Conservation (phyloP, 2,113 vertebrate species). For the Ammodytes dubius region DNA sequence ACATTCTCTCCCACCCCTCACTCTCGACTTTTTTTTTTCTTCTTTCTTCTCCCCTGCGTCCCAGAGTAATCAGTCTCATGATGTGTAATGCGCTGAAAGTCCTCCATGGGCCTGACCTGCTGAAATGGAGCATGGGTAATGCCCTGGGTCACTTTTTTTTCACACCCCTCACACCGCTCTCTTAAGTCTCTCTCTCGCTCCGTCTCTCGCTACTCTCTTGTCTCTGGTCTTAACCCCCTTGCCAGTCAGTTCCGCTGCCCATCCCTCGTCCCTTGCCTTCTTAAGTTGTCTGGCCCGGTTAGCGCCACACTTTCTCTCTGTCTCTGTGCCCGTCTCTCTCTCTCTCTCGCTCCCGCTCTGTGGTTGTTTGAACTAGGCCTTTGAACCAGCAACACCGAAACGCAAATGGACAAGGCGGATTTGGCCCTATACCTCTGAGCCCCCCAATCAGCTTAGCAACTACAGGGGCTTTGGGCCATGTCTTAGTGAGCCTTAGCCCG, state of each 20-base stretch:
- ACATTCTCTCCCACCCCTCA: constrained; percentile 52
- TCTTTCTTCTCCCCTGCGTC: constrained; percentile 70
- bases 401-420: constrained; percentile 82
- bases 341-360: constrained; percentile 26
- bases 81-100: constrained; percentile 81
- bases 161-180: constrained; percentile 60
- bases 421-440: constrained; percentile 78
- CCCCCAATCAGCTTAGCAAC: constrained; percentile 82
- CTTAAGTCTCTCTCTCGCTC: constrained; percentile 53
- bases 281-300: constrained; percentile 63
- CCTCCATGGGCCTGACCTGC: constrained; percentile 77
- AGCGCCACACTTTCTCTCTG: constrained; percentile 17
- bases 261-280: constrained; percentile 44
- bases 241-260: constrained; percentile 32
- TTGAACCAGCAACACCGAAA: constrained; percentile 81
- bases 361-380: constrained; percentile 82
- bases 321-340: constrained; percentile 44
- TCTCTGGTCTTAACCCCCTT: background rate
- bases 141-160: constrained; percentile 76
- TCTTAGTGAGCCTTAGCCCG: constrained; percentile 75
- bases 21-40: constrained; percentile 35
- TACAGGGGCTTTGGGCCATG: constrained; percentile 75
- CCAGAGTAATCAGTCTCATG: constrained; percentile 84
- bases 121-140: constrained; percentile 83
- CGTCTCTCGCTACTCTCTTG: constrained; percentile 40